A percentile compares a stretch with the other conserved stretches of the same genome.
phyloP scores from a whole-genome alignment of 1,140 invertebrate species.

The Sycophaga agraensis region DNA sequence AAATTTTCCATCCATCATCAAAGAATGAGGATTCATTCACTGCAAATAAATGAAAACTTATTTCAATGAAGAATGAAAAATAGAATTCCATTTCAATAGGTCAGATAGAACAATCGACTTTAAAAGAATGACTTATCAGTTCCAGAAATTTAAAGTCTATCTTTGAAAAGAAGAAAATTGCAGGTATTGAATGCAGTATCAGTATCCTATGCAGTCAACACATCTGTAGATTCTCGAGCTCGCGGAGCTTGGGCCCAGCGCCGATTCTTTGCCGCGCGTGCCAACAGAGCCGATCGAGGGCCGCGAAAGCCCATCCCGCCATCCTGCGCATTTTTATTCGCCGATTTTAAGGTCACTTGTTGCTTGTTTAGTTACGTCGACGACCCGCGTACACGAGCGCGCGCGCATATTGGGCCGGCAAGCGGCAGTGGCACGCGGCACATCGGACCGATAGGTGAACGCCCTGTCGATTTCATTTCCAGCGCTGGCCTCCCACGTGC shows the following conservation, averaged over 20 bases:
- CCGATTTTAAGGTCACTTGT: conserved; percentile 56
- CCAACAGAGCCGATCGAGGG: background rate
- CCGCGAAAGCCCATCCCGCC: background rate
- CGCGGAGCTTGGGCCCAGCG: background rate
- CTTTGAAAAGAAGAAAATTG: too few species aligned
- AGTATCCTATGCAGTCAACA: too few species aligned
- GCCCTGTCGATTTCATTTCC: conserved; percentile 51
- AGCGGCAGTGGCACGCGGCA: background rate
- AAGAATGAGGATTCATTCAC: too few species aligned
- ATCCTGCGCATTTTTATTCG: conserved; percentile 44
- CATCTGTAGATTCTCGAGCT: too few species aligned
- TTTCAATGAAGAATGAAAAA: too few species aligned
- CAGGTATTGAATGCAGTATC: too few species aligned
- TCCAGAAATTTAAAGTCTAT: too few species aligned
- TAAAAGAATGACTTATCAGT: too few species aligned
- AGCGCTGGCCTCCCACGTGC: conserved; percentile 14
- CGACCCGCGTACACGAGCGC: background rate
- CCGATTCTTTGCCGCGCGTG: background rate
- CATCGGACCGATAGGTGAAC: conserved; percentile 50
- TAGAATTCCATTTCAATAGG: too few species aligned
- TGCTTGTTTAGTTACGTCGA: conserved; percentile 55
- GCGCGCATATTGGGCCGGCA: background rate
- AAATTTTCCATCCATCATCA: too few species aligned
- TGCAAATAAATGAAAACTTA: too few species aligned
- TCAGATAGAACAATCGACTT: too few species aligned